Evolutionary conservation across 2,113 vertebrate genomes (phyloP), one percentile per base, ranked within the genome.

Genomic region (Opisthocomus hoazin): DNA sequence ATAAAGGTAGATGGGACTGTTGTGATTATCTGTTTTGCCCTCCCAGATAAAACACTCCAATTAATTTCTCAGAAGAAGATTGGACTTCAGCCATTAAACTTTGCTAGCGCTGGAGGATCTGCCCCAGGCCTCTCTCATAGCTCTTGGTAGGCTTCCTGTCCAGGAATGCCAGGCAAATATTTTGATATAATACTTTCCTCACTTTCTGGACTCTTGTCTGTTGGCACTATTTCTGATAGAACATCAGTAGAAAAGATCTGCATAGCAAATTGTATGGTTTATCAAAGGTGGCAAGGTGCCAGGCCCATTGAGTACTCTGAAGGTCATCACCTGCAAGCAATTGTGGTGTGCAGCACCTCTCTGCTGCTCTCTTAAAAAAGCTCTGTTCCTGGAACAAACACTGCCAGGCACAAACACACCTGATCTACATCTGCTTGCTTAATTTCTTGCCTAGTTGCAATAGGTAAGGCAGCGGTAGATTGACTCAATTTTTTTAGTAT

Each of bases 21-120:
- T 94, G 64, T 80, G 66, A 60, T 84, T 23, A 58, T 73, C 58
- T 93, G 11, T 46, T 95, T 75, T 93, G 46, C 58, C n/a, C 73
- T 90, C 60, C 20, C 46, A 81, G 58, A 83, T 70, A 77, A 86
- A 95, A 71, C 36, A 56, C 26, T 87, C 54, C 39, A 61, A 13
- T 6, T 41, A 66, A 86, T 77, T 93, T 88, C 82, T 82, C 64
- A 81, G 68, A 80, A 94, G 80, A 41, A 70, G 46, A 66, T 26
- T 86, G 48, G 30, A 5, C 30, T 73, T 73, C 43, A 80, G 45
- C 11, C 27, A 24, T 58, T 34, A 71, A 90, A 34, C 50, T 54
- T 70, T 84, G 12, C 36, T 51, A 64, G 50, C 57, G 65, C 27
- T 71, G 65, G 73, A 65, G 51, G 29, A 81, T 74, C 51, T 84